A percentile compares a stretch with the other conserved stretches of the same genome.
Conservation (phyloP, 2,113 vertebrate species). For the Xerus inauris region DNA sequence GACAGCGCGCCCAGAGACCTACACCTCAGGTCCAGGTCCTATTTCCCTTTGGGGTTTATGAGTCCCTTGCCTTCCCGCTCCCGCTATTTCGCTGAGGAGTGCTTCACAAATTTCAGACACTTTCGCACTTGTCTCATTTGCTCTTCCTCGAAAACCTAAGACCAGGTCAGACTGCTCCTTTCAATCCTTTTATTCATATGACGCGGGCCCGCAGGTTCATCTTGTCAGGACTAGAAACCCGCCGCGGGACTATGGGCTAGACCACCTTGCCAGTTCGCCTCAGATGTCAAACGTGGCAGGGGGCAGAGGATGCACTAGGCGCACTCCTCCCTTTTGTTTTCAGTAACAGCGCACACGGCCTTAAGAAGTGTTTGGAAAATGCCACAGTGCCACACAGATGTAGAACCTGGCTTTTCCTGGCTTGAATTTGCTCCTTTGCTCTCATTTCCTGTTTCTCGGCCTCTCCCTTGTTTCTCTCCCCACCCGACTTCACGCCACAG, state of each 20-base stretch:
- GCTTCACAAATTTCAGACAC: not conserved
- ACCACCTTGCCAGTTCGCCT: not conserved
- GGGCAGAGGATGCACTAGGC: not conserved
- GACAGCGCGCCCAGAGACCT: not conserved
- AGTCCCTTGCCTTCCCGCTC: not conserved
- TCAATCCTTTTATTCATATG: not conserved
- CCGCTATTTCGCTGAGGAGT: not conserved
- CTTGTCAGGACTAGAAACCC: not conserved
- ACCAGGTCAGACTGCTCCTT: not conserved
- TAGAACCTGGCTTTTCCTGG: conserved; percentile 25
- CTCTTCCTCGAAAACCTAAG: not conserved
- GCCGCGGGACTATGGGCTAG: not conserved
- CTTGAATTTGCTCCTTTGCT: conserved; percentile 43
- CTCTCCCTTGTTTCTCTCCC: conserved; percentile 67
- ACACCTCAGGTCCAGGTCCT: not conserved
- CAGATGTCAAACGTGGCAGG: not conserved
- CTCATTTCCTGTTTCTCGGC: conserved; percentile 78
- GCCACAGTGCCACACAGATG: conserved; percentile 53
- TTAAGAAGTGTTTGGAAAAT: conserved; percentile 8
- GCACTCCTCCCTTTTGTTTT: conserved; percentile 58
- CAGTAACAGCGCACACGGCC: not conserved
- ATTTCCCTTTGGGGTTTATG: not conserved
- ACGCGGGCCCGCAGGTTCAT: not conserved
- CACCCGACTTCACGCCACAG: conserved; percentile 43
- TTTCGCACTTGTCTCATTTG: not conserved